Conservation (phyloP, 2,888 invertebrate genomes). For the Hemithea aestivaria region DNA sequence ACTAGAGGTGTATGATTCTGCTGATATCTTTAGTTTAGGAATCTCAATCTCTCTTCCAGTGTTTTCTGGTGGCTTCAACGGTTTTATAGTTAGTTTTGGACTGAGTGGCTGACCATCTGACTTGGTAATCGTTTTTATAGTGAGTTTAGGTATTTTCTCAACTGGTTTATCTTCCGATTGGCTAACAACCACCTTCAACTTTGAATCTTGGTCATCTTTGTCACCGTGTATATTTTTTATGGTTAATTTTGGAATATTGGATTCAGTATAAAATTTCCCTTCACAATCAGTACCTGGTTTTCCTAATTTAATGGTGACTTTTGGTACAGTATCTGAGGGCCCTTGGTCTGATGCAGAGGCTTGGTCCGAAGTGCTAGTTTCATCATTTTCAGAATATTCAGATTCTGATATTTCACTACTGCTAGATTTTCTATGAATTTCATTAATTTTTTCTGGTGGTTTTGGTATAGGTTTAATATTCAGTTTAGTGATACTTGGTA, state of each 20-base stretch:
- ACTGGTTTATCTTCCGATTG: constrained; percentile 55
- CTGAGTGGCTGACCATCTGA: constrained; percentile 61
- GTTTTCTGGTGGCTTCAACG: constrained; percentile 58
- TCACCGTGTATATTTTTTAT: constrained; percentile 63
- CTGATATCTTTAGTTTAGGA: constrained; percentile 49
- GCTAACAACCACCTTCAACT: constrained; percentile 61
- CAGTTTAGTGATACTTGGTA: constrained; percentile 64
- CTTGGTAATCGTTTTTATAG: constrained; percentile 64
- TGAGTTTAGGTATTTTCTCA: constrained; percentile 68
- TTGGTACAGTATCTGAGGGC: constrained; percentile 57
- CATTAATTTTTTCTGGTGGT: constrained; percentile 68
- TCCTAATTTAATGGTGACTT: constrained; percentile 70
- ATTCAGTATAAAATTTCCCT: constrained; percentile 67
- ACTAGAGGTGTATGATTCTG: constrained; percentile 45
- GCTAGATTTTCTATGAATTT: constrained; percentile 68
- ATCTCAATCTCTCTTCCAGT: constrained; percentile 42
- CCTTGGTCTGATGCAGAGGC: constrained; percentile 66
- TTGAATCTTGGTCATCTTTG: constrained; percentile 54
- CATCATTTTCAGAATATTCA: constrained; percentile 77
- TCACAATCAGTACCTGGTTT: constrained; percentile 68
- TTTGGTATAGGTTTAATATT: constrained; percentile 73
- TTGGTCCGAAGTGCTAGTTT: constrained; percentile 67
- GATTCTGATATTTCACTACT: constrained; percentile 77
- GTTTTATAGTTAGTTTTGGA: constrained; percentile 74
- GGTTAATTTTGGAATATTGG: constrained; percentile 67